A percentile compares a stretch with the other conserved stretches of the same genome.
Evolutionary conservation across 2,888 invertebrate species (phyloP).

Genomic region (Selenia dentaria): DNA sequence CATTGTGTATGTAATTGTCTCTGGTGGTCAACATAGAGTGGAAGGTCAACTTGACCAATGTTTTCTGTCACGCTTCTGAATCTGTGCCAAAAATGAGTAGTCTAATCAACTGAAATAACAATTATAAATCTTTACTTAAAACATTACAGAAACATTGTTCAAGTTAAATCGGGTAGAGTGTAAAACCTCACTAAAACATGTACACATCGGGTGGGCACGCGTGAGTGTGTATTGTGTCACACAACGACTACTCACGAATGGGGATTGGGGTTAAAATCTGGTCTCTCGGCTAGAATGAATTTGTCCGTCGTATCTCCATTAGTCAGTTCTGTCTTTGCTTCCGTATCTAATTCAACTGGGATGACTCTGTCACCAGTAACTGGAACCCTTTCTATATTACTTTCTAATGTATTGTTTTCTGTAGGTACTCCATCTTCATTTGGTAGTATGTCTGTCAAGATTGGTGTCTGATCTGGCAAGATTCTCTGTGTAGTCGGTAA

Average conservation of each 20-base stretch:
- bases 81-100: background rate
- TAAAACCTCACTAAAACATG: conserved; percentile 43
- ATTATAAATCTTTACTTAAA: too few relatives aligned
- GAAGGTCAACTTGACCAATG: conserved; percentile 41
- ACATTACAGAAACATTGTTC: conserved; percentile 19
- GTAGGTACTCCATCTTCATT: conserved; percentile 3
- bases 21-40: conserved; percentile 29
- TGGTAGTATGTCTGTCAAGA: conserved; percentile 20
- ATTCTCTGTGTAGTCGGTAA: conserved; percentile 14
- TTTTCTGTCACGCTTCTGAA: conserved; percentile 11
- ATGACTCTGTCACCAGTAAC: conserved; percentile 36
- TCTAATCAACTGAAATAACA: background rate
- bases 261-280: conserved; percentile 74
- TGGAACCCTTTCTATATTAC: conserved; percentile 12
- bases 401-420: background rate
- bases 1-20: conserved; percentile 35
- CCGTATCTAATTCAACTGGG: conserved; percentile 32
- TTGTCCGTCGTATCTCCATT: conserved; percentile 37
- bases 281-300: conserved; percentile 62
- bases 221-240: conserved; percentile 55
- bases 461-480: conserved; percentile 21
- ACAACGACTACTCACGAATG: conserved; percentile 79
- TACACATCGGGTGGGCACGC: conserved; percentile 46
- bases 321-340: conserved; percentile 19
- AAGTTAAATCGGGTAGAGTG: conserved; percentile 26